Evolutionary conservation across 2,113 vertebrate genomes (phyloP).

Genomic region (Panurus biarmicus): DNA sequence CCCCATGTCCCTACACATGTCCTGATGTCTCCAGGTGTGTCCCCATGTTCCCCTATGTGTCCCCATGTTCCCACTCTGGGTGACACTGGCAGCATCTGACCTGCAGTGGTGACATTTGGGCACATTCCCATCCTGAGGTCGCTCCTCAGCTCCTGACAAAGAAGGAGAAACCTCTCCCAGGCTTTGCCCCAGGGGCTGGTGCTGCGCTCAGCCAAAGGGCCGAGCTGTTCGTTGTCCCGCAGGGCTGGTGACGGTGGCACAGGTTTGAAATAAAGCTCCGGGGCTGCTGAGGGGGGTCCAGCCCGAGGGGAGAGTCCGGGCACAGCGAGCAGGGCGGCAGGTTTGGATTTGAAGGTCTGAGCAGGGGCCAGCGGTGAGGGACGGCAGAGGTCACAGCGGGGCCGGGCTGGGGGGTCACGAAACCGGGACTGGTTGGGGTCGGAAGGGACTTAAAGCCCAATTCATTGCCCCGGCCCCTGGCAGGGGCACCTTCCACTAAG

Average conservation of each 20-base stretch:
- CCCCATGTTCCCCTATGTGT: neutral
- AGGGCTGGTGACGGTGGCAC: fast-evolving
- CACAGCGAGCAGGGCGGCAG: neutral
- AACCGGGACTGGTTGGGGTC: neutral
- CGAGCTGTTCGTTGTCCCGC: fast-evolving
- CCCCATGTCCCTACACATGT: neutral
- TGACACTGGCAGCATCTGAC: neutral
- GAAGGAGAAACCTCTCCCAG: neutral
- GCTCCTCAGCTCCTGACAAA: neutral
- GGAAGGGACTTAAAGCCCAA: neutral
- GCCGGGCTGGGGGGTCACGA: neutral
- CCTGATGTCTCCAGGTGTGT: neutral
- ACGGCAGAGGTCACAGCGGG: too few relatives aligned
- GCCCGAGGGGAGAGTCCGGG: neutral
- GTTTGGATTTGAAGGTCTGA: neutral
- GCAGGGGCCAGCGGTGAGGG: neutral
- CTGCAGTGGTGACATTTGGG: neutral
- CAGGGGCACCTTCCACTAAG: neutral
- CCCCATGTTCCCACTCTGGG: neutral
- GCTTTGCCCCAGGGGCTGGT: neutral
- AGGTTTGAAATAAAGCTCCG: fast-evolving
- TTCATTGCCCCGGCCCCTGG: neutral
- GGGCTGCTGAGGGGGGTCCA: neutral
- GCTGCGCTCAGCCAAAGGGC: neutral
- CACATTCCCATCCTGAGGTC: neutral